Percentiles rank a stretch among this genome's conserved stretches.
phyloP scores from a whole-genome alignment of 2,888 invertebrate species.

The Scaeva pyrastri region DNA sequence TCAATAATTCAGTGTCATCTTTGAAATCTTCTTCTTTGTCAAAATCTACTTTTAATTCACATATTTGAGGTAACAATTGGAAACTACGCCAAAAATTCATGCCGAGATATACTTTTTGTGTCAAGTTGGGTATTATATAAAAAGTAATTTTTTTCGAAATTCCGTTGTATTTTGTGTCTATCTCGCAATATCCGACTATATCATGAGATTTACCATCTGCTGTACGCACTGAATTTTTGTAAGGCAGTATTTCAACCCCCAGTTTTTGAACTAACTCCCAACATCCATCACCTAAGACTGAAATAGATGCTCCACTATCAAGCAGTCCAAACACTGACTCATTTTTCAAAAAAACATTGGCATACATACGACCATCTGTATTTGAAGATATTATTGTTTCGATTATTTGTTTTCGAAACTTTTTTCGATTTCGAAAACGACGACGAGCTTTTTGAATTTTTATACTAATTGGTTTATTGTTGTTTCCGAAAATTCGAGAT shows the following conservation, averaged over 20 bases:
- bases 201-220: background rate
- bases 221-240: constrained; percentile 1
- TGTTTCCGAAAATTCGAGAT: background rate
- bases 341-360: background rate
- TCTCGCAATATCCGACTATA: background rate
- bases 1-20: background rate
- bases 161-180: background rate
- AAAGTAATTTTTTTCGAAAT: background rate
- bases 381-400: background rate
- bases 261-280: constrained; percentile 1
- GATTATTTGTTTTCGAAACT: background rate
- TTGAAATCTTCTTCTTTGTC: background rate
- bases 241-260: background rate
- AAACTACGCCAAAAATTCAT: constrained; percentile 10
- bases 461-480: too few species aligned
- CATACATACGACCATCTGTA: background rate
- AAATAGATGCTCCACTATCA: background rate
- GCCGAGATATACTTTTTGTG: background rate
- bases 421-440: constrained; percentile 1
- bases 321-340: constrained; percentile 4
- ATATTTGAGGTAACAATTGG: background rate
- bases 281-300: background rate
- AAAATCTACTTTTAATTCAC: background rate
- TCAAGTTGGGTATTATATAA: background rate
- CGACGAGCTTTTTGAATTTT: too few species aligned